Percentiles rank a stretch among this genome's conserved stretches.
phyloP scores from a whole-genome alignment of 2,113 vertebrate species.

The Raphicerus campestris region DNA sequence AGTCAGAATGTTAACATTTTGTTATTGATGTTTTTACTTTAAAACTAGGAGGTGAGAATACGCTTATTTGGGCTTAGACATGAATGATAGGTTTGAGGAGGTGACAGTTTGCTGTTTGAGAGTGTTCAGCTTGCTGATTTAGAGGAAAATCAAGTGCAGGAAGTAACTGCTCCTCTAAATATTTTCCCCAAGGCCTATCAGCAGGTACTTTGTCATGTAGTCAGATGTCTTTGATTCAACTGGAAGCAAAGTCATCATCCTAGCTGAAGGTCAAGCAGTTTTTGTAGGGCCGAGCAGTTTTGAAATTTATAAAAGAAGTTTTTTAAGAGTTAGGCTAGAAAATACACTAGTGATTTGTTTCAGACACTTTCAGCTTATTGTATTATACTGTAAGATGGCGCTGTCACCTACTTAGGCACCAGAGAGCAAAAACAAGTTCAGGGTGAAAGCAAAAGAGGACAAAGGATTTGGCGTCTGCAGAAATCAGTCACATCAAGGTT shows the following conservation, averaged over 20 bases:
- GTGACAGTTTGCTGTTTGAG: conserved; percentile 17
- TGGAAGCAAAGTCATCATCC: conserved; percentile 28
- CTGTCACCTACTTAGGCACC: background rate
- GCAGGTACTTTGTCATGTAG: conserved; percentile 71
- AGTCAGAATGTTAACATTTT: conserved; percentile 3
- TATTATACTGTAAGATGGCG: background rate
- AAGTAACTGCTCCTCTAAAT: conserved; percentile 32
- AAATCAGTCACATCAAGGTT: background rate
- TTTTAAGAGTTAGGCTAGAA: background rate
- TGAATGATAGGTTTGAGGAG: background rate
- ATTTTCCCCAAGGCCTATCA: conserved; percentile 57
- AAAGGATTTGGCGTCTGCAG: background rate
- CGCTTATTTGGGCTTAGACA: background rate
- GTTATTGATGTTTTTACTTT: background rate
- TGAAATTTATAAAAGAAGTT: background rate
- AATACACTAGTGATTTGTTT: background rate
- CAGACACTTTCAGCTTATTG: background rate
- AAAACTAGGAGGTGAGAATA: background rate
- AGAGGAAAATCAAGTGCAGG: conserved; percentile 40
- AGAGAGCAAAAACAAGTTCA: conserved; percentile 21
- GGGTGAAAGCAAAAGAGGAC: background rate
- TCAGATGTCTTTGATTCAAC: conserved; percentile 75
- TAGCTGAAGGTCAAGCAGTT: background rate
- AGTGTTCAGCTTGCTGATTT: background rate
- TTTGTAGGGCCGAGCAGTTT: background rate